These are phyloP conservation scores for Pogonognathellus flavescens DNA, from an alignment of 1,140 invertebrate genomes.

Conservation along the genomic window DNA sequence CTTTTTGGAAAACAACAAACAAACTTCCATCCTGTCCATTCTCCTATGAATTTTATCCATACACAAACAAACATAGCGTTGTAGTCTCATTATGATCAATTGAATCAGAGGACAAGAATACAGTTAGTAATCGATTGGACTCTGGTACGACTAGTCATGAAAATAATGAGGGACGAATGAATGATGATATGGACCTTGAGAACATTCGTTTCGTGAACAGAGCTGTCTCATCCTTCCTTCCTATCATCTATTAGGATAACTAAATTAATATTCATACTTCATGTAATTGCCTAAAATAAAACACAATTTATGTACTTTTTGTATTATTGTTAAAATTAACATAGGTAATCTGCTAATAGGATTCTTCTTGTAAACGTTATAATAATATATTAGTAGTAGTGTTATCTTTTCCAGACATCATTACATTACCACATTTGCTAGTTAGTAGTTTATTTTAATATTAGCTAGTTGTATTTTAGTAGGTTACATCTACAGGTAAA, in stretches of 20 bases:
- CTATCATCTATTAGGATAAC: background rate
- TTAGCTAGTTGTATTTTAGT: background rate
- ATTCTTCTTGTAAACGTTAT: background rate
- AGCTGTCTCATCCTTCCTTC: constrained; percentile 16
- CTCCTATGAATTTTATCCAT: background rate
- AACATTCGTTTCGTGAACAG: constrained; percentile 1
- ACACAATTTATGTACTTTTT: constrained; percentile 25
- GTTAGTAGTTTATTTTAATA: background rate
- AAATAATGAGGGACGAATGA: constrained; percentile 8
- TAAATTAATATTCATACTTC: background rate
- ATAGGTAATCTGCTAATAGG: constrained; percentile 18
- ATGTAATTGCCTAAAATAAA: constrained; percentile 37
- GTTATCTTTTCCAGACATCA: background rate
- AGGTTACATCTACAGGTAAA: too few relatives aligned
- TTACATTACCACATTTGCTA: background rate
- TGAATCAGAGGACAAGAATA: constrained; percentile 33
- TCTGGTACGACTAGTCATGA: constrained; percentile 48
- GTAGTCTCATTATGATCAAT: constrained; percentile 39
- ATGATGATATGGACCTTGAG: constrained; percentile 26
- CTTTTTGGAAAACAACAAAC: background rate
- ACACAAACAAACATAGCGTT: background rate
- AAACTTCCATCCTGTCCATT: background rate
- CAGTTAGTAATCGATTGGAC: constrained; percentile 3
- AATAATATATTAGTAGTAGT: too few relatives aligned
- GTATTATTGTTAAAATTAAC: background rate